Conservation (phyloP, 2,888 invertebrate genomes). For the Caenorhabditis doughertyi region DNA sequence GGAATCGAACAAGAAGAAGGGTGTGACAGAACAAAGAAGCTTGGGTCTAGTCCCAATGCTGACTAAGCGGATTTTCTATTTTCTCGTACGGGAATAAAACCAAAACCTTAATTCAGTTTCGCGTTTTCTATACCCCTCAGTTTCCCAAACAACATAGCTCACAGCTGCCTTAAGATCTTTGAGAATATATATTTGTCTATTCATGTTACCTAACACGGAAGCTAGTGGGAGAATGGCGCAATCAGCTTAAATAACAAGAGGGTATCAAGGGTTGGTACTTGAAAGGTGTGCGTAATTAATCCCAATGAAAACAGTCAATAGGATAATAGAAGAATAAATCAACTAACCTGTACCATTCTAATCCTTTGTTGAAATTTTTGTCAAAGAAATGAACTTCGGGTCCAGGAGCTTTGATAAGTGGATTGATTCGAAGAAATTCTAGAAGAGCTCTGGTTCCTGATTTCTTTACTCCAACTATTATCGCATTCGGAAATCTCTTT, state of each 20-base stretch:
- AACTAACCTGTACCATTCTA: slow-evolving; percentile 90
- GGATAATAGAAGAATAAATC: slow-evolving; percentile 9
- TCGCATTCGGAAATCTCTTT: slow-evolving; percentile 88
- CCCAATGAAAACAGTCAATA: slow-evolving; percentile 54
- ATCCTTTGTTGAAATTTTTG: slow-evolving; percentile 92
- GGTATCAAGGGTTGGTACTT: slow-evolving; percentile 44
- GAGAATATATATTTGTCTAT: slow-evolving; percentile 36
- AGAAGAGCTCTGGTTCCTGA: slow-evolving; percentile 91
- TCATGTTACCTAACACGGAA: slow-evolving; percentile 59
- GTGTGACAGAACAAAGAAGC: slow-evolving; percentile 45
- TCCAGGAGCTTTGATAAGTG: slow-evolving; percentile 91
- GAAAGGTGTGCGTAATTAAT: slow-evolving; percentile 59
- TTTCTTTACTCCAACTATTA: slow-evolving; percentile 96
- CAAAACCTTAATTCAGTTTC: slow-evolving; percentile 60
- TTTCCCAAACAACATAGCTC: slow-evolving; percentile 18
- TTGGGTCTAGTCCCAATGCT: slow-evolving; percentile 10
- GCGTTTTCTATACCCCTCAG: slow-evolving; percentile 46
- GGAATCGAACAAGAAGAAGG: slow-evolving; percentile 7
- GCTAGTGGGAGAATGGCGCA: slow-evolving; percentile 55
- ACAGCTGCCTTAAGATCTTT: slow-evolving; percentile 42
- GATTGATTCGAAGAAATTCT: slow-evolving; percentile 94
- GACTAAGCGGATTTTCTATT: slow-evolving; percentile 59
- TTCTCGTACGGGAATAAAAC: slow-evolving; percentile 43
- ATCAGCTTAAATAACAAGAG: slow-evolving; percentile 46
- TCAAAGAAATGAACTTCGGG: slow-evolving; percentile 98